Conservation (phyloP, 2,797 vertebrate genomes). For the Ptychobarbus kaznakovi region DNA sequence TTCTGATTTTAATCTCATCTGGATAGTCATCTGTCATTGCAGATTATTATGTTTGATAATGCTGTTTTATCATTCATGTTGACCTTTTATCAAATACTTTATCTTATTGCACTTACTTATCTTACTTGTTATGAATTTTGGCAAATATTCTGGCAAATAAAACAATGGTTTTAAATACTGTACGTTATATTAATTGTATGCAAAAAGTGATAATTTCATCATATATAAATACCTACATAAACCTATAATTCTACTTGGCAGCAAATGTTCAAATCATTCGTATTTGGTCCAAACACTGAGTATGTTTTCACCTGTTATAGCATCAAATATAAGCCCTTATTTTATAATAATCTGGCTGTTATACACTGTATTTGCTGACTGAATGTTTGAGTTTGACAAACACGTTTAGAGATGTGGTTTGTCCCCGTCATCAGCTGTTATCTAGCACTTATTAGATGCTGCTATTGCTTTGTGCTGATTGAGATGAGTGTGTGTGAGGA, state of each 20-base stretch:
- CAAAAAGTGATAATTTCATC: not conserved
- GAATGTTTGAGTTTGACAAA: constrained; percentile 47
- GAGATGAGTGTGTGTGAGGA: constrained; percentile 45
- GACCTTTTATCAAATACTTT: not conserved
- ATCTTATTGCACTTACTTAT: no score
- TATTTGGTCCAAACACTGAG: not conserved
- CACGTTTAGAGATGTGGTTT: constrained; percentile 45
- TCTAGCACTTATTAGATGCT: constrained; percentile 19
- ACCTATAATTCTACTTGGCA: not conserved
- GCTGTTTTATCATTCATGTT: not conserved
- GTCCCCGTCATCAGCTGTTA: constrained; percentile 58
- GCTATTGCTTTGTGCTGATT: constrained; percentile 61
- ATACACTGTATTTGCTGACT: constrained; percentile 10
- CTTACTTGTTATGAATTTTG: not conserved
- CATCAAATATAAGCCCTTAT: not conserved
- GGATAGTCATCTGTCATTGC: not conserved
- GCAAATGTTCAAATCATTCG: not conserved
- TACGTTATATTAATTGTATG: not conserved
- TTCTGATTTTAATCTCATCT: not conserved
- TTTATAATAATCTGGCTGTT: not conserved
- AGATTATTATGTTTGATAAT: not conserved
- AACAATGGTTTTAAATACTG: not conserved
- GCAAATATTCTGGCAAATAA: not conserved
- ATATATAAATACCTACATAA: not conserved
- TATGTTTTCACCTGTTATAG: not conserved